Conservation (phyloP, 2,888 invertebrate genomes). For the Cetonia aurata region DNA sequence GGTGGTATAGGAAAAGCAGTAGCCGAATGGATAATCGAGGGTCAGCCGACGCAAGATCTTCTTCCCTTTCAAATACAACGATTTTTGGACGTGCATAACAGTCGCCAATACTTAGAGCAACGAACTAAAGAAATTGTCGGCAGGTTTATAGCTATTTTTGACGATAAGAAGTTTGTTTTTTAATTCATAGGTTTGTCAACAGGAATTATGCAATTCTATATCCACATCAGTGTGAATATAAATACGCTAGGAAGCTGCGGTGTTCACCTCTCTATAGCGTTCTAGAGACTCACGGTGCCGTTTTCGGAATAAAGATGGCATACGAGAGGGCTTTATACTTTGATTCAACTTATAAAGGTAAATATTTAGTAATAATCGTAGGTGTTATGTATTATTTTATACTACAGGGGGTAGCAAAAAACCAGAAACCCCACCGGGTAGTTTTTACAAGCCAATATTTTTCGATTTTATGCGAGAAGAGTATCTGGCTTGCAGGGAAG, state of each 20-base stretch:
- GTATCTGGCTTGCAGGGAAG: constrained; percentile 79
- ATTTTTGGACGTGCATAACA: constrained; percentile 77
- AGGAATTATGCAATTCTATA: constrained; percentile 71
- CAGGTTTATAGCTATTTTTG: constrained; percentile 60
- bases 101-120: constrained; percentile 72
- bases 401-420: constrained; percentile 66
- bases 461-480: constrained; percentile 78
- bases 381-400: neutral
- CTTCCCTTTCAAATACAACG: constrained; percentile 76
- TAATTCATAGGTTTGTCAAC: constrained; percentile 44
- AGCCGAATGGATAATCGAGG: constrained; percentile 78
- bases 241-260: constrained; percentile 72
- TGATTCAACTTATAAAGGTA: constrained; percentile 71
- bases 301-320: constrained; percentile 79
- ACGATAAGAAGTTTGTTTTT: constrained; percentile 10
- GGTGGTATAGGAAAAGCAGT: constrained; percentile 78
- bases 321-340: constrained; percentile 80
- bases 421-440: constrained; percentile 71
- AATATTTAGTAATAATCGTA: constrained; percentile 37
- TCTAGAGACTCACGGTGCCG: constrained; percentile 74
- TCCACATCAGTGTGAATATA: constrained; percentile 73
- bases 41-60: constrained; percentile 73
- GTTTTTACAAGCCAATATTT: constrained; percentile 78
- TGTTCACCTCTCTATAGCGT: constrained; percentile 79
- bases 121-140: constrained; percentile 77